These are phyloP conservation scores for Meiosimyza platycephala DNA, from an alignment of 2,888 invertebrate genomes.

Conservation along the genomic window DNA sequence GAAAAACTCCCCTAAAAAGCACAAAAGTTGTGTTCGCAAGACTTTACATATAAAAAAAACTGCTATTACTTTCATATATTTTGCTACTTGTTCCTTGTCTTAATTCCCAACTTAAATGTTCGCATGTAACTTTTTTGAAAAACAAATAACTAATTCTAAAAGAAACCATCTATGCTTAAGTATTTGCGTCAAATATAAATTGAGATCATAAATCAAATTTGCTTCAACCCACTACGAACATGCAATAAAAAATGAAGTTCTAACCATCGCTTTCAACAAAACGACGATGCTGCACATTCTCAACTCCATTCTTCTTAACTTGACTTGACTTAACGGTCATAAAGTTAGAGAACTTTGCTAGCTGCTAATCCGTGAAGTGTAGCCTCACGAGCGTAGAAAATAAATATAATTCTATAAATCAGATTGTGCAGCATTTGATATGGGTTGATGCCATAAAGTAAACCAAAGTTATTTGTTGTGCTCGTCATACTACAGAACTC, in stretches of 20 bases:
- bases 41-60: too few species aligned
- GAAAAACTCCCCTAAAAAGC: too few species aligned
- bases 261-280: slow-evolving; percentile 13
- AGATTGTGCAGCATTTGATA: background rate
- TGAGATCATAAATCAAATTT: slow-evolving; percentile 1
- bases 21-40: too few species aligned
- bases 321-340: too few species aligned
- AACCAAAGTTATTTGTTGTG: too few species aligned
- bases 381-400: slow-evolving; percentile 11
- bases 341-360: slow-evolving; percentile 15
- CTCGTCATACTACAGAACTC: too few species aligned
- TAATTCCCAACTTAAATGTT: background rate
- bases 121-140: background rate
- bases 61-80: background rate
- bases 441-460: too few species aligned
- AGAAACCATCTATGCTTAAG: background rate
- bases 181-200: slow-evolving; percentile 7
- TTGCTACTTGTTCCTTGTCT: background rate
- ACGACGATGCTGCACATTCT: too few species aligned
- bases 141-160: slow-evolving; percentile 2
- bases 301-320: too few species aligned
- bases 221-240: too few species aligned
- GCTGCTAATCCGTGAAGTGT: slow-evolving; percentile 22
- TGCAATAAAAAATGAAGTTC: background rate
- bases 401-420: slow-evolving; percentile 15